Evolutionary conservation across 1,140 invertebrate genomes (phyloP).

Genomic region (Copidosoma floridanum): DNA sequence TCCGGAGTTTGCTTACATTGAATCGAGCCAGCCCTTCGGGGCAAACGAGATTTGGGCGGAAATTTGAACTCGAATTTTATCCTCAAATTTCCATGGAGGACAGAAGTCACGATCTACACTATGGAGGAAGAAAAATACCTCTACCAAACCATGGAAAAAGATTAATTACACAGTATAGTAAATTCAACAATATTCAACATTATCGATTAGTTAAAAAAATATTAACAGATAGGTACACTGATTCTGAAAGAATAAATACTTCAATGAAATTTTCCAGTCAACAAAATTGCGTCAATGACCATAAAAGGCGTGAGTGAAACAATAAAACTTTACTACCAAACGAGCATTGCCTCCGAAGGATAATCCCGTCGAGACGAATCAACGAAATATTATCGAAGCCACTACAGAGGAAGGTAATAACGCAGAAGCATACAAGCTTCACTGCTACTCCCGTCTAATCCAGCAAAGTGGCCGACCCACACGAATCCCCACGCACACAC

Average conservation of each 20-base stretch:
- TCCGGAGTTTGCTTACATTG: conserved; percentile 25
- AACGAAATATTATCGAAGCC: conserved; percentile 48
- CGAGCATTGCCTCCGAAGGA: conserved; percentile 41
- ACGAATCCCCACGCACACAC: conserved; percentile 41
- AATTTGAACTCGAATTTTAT: no score
- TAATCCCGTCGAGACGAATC: conserved; percentile 41
- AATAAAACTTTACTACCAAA: no score
- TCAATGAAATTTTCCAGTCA: not conserved
- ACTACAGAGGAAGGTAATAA: no score
- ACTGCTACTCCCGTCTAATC: conserved; percentile 42
- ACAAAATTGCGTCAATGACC: not conserved
- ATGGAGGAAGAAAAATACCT: no score
- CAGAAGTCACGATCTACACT: no score
- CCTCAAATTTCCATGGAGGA: no score
- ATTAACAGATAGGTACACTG: no score
- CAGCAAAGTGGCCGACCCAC: conserved; percentile 45
- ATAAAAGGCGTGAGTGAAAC: not conserved
- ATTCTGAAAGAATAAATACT: not conserved
- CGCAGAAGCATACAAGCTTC: no score
- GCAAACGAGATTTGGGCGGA: conserved; percentile 28
- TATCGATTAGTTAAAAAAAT: no score
- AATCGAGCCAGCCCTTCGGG: conserved; percentile 2
- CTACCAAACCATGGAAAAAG: no score
- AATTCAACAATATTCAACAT: no score
- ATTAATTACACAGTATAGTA: no score